Base-by-base conservation (phyloP, 2,888 invertebrate species). In the Ochropleura leucogaster region DNA sequence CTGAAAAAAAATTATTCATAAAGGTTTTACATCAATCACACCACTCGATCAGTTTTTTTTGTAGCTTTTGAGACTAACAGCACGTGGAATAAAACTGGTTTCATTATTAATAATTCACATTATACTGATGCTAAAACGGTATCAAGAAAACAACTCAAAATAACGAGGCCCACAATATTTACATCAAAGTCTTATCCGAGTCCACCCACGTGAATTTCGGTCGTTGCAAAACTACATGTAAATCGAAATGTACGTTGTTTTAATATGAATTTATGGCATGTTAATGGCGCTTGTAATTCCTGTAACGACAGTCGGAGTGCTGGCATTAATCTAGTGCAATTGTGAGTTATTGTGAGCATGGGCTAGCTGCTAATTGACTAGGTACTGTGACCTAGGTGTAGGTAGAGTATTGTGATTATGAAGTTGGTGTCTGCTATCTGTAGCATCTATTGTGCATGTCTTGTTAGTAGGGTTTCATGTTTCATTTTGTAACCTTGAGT, bases 281-380 rank as follows among this genome's bases (percentile, higher is more conserved):
- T 84, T 89, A 90, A 86, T 86, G 86, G 88, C 78, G 74, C 77
- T 73, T 77, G 84, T 86, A 85, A 86, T 85, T 81, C 77, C 79
- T 79, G 80, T 78, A 83, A 84, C 83, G 82, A 81, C 73, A 80
- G 78, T 59, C 77, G 51, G 81, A 80, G 79, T 79, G 74, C 72
- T 76, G 68, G 76, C 80, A 79, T 85, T 85, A 82, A 88, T 85
- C 86, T 86, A 78, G 78, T 80, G 70, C 88, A 83, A 90, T 89
- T 89, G 88, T 89, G 88, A 90, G 84, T 88, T 88, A 91, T 85
- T 82, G 89, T 85, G 70, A 68, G 72, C 72, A 73, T 69, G 72
- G 72, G 57, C 66, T 60, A 74, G 74, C 74, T 74, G 75, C 76
- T 84, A 84, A 84, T 84, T 80, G 84, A 84, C 79, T 73, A 63